A percentile compares a stretch with the other conserved stretches of the same genome.
phyloP scores from a whole-genome alignment of 2,113 vertebrate species.

The Spea bombifrons region DNA sequence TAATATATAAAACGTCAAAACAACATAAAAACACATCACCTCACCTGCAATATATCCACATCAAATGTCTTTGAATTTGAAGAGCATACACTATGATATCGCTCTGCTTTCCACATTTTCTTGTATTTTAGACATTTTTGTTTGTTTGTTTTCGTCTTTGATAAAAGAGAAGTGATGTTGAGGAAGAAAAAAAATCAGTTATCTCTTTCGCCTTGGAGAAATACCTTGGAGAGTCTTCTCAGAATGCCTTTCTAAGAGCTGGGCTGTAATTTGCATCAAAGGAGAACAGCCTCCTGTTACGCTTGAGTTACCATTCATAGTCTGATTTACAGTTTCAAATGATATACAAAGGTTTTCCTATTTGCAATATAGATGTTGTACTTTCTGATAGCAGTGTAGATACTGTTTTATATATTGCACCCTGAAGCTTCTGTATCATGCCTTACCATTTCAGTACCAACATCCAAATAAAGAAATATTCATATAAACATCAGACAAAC shows the following conservation, averaged over 20 bases:
- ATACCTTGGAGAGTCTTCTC: slow-evolving; percentile 37
- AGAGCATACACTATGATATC: slow-evolving; percentile 33
- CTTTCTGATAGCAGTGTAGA: slow-evolving; percentile 34
- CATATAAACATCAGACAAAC: slow-evolving; percentile 35
- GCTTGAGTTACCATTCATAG: slow-evolving; percentile 48
- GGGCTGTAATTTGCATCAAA: slow-evolving; percentile 47
- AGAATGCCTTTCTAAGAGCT: slow-evolving; percentile 24
- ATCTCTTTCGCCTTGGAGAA: slow-evolving; percentile 36
- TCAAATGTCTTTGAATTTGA: slow-evolving; percentile 33
- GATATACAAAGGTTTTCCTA: slow-evolving; percentile 47
- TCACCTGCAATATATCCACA: slow-evolving; percentile 22
- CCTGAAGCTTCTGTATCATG: slow-evolving; percentile 42
- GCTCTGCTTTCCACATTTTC: slow-evolving; percentile 13
- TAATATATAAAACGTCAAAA: slow-evolving; percentile 37
- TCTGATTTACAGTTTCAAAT: slow-evolving; percentile 45
- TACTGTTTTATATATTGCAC: slow-evolving; percentile 42
- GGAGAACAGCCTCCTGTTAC: slow-evolving; percentile 31
- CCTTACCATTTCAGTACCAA: slow-evolving; percentile 35
- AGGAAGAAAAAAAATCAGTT: slow-evolving; percentile 22
- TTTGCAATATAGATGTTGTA: slow-evolving; percentile 44
- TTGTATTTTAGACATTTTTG: slow-evolving; percentile 39
- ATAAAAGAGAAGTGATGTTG: slow-evolving; percentile 43
- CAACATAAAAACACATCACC: slow-evolving; percentile 26
- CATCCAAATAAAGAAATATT: slow-evolving; percentile 39
- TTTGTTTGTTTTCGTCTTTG: slow-evolving; percentile 42